Evolutionary conservation across 2,113 vertebrate species (phyloP).

Genomic region (Zosterops pallidus): DNA sequence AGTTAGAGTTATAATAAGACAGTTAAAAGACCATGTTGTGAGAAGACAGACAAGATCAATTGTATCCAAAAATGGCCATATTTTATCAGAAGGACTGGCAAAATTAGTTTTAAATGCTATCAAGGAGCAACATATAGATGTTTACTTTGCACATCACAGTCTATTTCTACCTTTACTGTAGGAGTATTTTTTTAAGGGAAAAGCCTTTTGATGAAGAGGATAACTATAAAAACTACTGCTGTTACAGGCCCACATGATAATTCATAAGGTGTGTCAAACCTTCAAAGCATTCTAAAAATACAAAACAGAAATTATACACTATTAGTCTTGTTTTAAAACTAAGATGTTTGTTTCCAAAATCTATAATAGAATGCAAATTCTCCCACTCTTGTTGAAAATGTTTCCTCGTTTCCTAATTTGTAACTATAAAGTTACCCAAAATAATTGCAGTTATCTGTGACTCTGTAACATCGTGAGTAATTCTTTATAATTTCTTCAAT

Average conservation of each 20-base stretch:
- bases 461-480: neutral
- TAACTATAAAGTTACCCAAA: neutral
- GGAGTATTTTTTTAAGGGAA: neutral
- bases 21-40: neutral
- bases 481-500: neutral
- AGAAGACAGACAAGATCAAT: neutral
- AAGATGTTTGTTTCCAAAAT: constrained; percentile 42
- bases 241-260: neutral
- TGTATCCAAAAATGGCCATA: neutral
- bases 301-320: constrained; percentile 13
- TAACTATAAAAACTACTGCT: neutral
- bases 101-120: neutral
- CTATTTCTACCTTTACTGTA: neutral
- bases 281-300: constrained; percentile 42
- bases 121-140: neutral
- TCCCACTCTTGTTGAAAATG: neutral
- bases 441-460: neutral
- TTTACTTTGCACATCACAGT: neutral
- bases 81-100: neutral
- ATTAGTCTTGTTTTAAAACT: constrained; percentile 4
- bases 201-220: neutral
- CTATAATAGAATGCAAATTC: neutral
- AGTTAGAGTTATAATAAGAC: neutral
- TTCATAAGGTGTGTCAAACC: constrained; percentile 15
- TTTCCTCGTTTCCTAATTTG: constrained; percentile 5